A percentile compares a stretch with the other conserved stretches of the same genome.
Evolutionary conservation across 2,113 vertebrate genomes (phyloP).

Genomic region (Rallus limicola): DNA sequence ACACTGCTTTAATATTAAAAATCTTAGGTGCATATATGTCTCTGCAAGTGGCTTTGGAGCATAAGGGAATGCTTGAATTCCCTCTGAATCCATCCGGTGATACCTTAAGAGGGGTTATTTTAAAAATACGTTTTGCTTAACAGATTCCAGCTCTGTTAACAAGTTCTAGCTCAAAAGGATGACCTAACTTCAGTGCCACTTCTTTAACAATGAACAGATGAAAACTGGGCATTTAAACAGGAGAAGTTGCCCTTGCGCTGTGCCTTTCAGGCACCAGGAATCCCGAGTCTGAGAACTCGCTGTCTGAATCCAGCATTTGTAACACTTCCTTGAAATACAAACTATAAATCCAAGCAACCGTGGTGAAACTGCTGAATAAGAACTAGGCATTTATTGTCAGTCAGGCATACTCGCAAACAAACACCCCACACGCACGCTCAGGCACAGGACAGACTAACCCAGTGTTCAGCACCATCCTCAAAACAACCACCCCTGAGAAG

Average conservation of each 20-base stretch:
- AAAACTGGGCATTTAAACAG: background rate
- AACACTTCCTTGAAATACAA: constrained; percentile 8
- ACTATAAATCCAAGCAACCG: constrained; percentile 29
- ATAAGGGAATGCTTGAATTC: background rate
- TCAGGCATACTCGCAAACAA: background rate
- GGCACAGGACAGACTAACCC: background rate
- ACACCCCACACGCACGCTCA: background rate
- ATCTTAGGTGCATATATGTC: background rate
- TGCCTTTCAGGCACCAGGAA: background rate
- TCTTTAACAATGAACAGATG: background rate
- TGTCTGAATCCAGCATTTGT: background rate
- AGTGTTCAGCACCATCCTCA: background rate
- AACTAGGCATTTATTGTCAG: background rate
- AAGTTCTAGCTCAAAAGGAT: background rate
- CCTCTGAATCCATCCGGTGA: background rate
- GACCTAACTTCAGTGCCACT: background rate
- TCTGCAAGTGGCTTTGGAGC: background rate
- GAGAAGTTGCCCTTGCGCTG: background rate
- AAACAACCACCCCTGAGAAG: background rate
- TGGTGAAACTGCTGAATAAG: background rate
- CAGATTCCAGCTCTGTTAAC: background rate
- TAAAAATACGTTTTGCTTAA: background rate
- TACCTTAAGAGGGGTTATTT: background rate
- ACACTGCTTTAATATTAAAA: background rate
- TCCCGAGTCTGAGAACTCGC: background rate